Evolutionary conservation across 35 echinoderm and acorn worm species (phyloP).

Genomic region (Lytechinus pictus): DNA sequence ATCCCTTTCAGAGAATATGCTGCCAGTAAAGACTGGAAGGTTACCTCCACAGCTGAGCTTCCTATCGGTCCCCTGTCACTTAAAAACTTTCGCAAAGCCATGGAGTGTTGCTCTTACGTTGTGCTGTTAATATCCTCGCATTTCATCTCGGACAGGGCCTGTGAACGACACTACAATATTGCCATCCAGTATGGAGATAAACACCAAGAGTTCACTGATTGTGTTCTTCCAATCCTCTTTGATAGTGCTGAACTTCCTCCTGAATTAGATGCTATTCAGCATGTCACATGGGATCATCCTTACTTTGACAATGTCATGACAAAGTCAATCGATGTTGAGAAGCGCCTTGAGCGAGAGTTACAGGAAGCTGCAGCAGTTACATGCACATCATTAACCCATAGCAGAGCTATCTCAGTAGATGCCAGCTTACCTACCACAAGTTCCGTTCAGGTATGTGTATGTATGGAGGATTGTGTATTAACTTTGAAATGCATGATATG

Average conservation of each 20-base stretch:
- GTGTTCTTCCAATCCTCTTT: neutral
- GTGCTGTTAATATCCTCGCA: neutral
- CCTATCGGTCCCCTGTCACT: neutral
- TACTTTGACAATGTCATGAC: slow-evolving; percentile 21
- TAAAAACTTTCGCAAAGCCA: slow-evolving; percentile 7
- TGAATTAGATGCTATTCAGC: neutral
- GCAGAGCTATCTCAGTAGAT: neutral
- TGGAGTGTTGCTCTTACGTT: neutral
- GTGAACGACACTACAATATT: neutral
- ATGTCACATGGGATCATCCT: neutral
- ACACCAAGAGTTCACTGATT: neutral
- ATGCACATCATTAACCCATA: neutral
- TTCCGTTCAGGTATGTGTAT: neutral
- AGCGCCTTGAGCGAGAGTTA: neutral
- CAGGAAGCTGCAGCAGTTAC: neutral
- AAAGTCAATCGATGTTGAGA: slow-evolving; percentile 4
- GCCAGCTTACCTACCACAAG: neutral
- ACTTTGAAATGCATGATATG: no score
- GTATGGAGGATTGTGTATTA: neutral
- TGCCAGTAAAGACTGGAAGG: neutral
- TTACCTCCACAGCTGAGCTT: neutral
- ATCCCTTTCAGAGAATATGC: neutral
- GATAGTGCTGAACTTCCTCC: neutral
- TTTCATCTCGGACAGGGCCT: neutral
- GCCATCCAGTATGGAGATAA: neutral